These are phyloP conservation scores for Tetrao urogallus DNA, from an alignment of 2,113 vertebrate genomes.

Conservation along the genomic window DNA sequence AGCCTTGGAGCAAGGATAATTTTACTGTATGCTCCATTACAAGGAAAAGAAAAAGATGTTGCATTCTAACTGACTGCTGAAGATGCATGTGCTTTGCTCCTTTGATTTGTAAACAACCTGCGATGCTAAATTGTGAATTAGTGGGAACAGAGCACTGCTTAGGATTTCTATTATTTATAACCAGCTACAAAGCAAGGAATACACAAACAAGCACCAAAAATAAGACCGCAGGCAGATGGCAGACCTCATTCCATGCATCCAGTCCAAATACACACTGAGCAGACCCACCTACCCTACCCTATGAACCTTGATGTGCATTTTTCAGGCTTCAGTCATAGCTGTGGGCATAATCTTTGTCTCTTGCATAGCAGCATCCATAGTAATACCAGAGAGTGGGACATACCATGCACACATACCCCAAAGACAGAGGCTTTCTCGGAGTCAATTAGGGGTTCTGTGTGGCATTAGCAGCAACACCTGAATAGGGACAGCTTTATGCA, in stretches of 20 bases:
- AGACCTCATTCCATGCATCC: background rate
- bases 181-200: background rate
- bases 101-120: constrained; percentile 48
- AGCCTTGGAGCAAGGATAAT: constrained; percentile 43
- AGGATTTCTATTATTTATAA: constrained; percentile 45
- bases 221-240: background rate
- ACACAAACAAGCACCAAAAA: background rate
- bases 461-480: constrained; percentile 3
- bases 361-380: background rate
- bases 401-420: background rate
- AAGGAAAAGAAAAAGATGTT: background rate
- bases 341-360: background rate
- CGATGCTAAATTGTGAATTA: constrained; percentile 30
- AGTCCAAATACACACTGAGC: background rate
- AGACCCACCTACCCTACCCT: background rate
- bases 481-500: background rate
- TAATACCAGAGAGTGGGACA: background rate
- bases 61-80: constrained; percentile 4
- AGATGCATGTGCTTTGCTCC: background rate
- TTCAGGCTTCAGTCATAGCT: constrained; percentile 15
- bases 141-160: constrained; percentile 4
- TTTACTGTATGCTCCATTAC: background rate
- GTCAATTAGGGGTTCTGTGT: background rate
- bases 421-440: background rate
- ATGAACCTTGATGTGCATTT: constrained; percentile 23